These are phyloP conservation scores for Papilio polytes DNA, from an alignment of 1,140 invertebrate species.

Conservation along the genomic window DNA sequence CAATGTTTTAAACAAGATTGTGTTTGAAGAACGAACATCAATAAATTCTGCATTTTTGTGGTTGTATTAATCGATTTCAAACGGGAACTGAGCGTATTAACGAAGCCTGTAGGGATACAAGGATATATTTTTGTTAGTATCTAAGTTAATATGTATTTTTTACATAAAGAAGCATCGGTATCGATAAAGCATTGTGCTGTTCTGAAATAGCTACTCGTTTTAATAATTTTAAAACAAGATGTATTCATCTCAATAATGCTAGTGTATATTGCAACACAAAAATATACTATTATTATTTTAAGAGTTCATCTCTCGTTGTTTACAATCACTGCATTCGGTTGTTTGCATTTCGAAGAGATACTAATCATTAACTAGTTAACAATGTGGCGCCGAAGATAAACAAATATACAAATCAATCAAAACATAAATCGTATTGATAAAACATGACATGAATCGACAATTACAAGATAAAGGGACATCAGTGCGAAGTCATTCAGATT, in stretches of 20 bases:
- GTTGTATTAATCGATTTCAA: background rate
- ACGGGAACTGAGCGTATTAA: too few species aligned
- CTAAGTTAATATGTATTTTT: too few species aligned
- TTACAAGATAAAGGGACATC: constrained; percentile 65
- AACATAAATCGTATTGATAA: constrained; percentile 61
- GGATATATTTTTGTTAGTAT: background rate
- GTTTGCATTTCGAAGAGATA: constrained; percentile 58
- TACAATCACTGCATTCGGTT: constrained; percentile 47
- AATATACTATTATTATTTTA: constrained; percentile 43
- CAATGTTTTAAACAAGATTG: background rate
- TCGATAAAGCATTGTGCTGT: too few species aligned
- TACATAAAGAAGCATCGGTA: too few species aligned
- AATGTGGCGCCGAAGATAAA: constrained; percentile 56
- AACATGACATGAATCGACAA: constrained; percentile 60
- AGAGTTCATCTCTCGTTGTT: constrained; percentile 34
- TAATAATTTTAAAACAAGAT: background rate
- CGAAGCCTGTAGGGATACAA: background rate
- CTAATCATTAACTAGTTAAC: constrained; percentile 51
- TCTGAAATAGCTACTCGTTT: too few species aligned
- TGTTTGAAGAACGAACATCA: background rate
- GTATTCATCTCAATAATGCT: background rate
- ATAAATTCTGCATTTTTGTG: background rate
- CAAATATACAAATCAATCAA: constrained; percentile 62
- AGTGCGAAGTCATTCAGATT: constrained; percentile 56
- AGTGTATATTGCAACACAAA: background rate